Percentiles rank a stretch among this genome's conserved stretches.
Evolutionary conservation across 1,140 invertebrate genomes (phyloP).

Genomic region (Drosophila paulistorum): DNA sequence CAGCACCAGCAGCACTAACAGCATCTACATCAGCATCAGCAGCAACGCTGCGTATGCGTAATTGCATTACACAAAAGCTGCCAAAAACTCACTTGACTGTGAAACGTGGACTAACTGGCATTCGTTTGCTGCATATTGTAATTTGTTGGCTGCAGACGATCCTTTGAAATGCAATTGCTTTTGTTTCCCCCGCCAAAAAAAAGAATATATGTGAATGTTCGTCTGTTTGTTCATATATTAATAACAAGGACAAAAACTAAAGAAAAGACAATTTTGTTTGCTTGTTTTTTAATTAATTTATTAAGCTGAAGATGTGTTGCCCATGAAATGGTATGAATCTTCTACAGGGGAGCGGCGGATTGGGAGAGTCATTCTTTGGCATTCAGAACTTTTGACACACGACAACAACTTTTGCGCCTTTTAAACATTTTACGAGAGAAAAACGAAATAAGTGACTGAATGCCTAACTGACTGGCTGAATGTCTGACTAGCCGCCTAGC

Average conservation of each 20-base stretch:
- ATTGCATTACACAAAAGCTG: slow-evolving; percentile 54
- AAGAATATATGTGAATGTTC: too few species aligned
- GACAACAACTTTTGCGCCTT: slow-evolving; percentile 57
- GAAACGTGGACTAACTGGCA: slow-evolving; percentile 17
- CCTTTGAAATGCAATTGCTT: slow-evolving; percentile 1
- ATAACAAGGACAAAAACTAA: neutral
- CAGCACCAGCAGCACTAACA: neutral
- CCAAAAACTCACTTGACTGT: slow-evolving; percentile 47
- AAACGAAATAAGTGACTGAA: slow-evolving; percentile 68
- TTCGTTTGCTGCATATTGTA: neutral
- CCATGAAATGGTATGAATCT: neutral
- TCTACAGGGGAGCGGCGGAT: neutral
- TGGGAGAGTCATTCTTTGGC: neutral
- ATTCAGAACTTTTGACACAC: slow-evolving; percentile 64
- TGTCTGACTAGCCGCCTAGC: slow-evolving; percentile 36
- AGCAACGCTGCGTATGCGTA: slow-evolving; percentile 52
- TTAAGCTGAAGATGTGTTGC: neutral
- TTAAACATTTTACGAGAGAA: slow-evolving; percentile 45
- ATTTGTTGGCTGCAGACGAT: neutral
- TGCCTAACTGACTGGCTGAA: slow-evolving; percentile 45
- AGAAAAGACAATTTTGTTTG: too few species aligned
- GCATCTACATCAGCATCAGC: neutral
- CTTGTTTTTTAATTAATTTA: neutral
- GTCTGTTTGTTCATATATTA: neutral
- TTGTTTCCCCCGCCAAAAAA: neutral